These are phyloP conservation scores for Meloidogyne floridensis DNA, from an alignment of 1,140 invertebrate genomes.

Conservation along the genomic window DNA sequence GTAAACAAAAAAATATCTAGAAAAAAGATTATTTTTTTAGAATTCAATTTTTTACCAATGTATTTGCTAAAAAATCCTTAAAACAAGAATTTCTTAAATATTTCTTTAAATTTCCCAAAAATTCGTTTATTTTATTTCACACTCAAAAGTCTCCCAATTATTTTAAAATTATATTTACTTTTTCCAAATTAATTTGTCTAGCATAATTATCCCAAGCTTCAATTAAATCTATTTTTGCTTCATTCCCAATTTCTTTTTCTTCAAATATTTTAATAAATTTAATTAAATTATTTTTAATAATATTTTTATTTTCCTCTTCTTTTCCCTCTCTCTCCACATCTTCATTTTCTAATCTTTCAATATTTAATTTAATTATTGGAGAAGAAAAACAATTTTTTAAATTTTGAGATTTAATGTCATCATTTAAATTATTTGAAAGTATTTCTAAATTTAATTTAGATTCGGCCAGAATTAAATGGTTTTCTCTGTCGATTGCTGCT, in stretches of 20 bases:
- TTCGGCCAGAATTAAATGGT: slow-evolving; percentile 17
- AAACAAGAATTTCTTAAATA: too few relatives aligned
- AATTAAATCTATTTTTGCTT: not conserved
- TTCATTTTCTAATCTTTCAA: not conserved
- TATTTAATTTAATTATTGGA: slow-evolving; percentile 2
- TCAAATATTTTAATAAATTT: slow-evolving; percentile 11
- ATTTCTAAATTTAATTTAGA: slow-evolving; percentile 15
- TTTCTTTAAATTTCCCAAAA: too few relatives aligned
- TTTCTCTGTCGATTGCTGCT: slow-evolving; percentile 19
- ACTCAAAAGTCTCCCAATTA: not conserved
- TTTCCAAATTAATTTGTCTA: not conserved
- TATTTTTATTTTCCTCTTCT: not conserved
- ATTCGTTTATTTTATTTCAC: too few relatives aligned
- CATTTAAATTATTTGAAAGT: not conserved
- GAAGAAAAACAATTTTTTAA: slow-evolving; percentile 5
- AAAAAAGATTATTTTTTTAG: too few relatives aligned
- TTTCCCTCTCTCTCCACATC: not conserved
- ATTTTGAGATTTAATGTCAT: not conserved
- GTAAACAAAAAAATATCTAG: too few relatives aligned
- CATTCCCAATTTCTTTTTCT: not conserved
- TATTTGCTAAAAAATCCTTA: too few relatives aligned
- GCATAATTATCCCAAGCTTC: slow-evolving; percentile 3
- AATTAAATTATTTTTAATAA: slow-evolving; percentile 1
- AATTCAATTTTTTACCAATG: too few relatives aligned
- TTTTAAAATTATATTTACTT: not conserved